Evolutionary conservation across 2,113 vertebrate genomes (phyloP), one percentile per base, ranked within the genome.

Genomic region (Zosterops borbonicus): DNA sequence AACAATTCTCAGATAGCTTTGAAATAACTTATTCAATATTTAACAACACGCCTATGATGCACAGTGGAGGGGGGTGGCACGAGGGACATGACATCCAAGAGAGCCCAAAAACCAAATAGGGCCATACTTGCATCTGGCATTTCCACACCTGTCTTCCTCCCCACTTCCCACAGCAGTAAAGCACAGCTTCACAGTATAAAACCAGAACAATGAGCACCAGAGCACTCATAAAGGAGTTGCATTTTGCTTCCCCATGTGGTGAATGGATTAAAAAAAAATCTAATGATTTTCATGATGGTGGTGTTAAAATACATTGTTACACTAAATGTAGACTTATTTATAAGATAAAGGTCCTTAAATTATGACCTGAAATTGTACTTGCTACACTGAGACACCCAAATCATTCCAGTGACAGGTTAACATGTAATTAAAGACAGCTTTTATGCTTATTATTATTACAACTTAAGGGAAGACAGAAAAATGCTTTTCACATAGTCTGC

Each of bases 391-490:
- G 91, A 84, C 80, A 96, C 23, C 3, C 35, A 91, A 83, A 93
- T 83, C 65, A 84, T 77, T 95, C 70, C 58, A 87, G 21, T 87
- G 71, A 83, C 87, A 85, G 35, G 52, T 56, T 86, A 97, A 87
- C 20, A 37, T 17, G 67, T 69, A 92, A 94, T 92, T 91, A 95
- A 89, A 94, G 79, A 42, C 20, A 92, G 42, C 15, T 93, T 65
- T 91, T 77, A 73, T 89, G 78, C 33, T 58, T 69, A 71, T 67
- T 92, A 83, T 76, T 93, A 87, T 85, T 81, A 81, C 74, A 92
- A 88, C 41, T 58, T 73, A 86, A 74, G 73, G 85, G 80, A 93
- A 95, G 80, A 71, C 20, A 91, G 83, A 83, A 74, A 76, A 94
- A 58, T 14, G 62, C 33, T 39, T 86, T 78, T 53, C 50, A 87